A percentile compares a stretch with the other conserved stretches of the same genome.
Evolutionary conservation across 2,113 vertebrate genomes (phyloP).

Genomic region (Epinephelus cyanopodus): DNA sequence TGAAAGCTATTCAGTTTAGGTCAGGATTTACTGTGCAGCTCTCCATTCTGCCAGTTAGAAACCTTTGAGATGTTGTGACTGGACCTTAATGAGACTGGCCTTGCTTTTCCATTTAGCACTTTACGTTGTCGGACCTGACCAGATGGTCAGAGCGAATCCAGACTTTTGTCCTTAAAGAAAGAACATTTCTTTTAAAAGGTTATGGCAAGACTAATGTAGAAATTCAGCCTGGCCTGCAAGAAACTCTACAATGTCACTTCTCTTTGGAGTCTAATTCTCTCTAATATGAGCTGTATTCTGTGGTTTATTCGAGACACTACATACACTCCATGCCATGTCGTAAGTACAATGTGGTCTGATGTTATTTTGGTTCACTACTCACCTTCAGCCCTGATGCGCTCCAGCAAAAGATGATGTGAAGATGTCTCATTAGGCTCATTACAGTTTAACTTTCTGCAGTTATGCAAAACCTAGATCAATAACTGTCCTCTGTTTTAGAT

Average conservation of each 20-base stretch:
- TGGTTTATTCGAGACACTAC: neutral
- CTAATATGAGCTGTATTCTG: neutral
- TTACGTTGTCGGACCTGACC: conserved; percentile 18
- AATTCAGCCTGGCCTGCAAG: conserved; percentile 13
- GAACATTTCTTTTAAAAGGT: conserved; percentile 32
- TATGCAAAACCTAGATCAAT: neutral
- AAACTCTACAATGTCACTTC: conserved; percentile 7
- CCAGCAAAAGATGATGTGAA: neutral
- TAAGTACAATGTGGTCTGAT: neutral
- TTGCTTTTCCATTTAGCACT: conserved; percentile 57
- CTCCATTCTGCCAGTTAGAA: conserved; percentile 11
- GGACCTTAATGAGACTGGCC: conserved; percentile 17
- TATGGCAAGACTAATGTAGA: conserved; percentile 9
- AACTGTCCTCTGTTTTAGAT: neutral
- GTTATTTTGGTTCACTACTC: neutral
- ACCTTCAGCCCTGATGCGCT: neutral
- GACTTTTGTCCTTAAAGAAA: conserved; percentile 41
- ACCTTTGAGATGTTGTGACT: conserved; percentile 21
- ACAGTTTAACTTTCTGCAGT: conserved; percentile 21
- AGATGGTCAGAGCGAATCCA: conserved; percentile 33
- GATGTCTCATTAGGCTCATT: conserved; percentile 15
- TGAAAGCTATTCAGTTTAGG: neutral
- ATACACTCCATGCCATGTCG: neutral
- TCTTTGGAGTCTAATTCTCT: conserved; percentile 16
- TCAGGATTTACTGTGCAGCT: neutral